Conservation (phyloP, 2,888 invertebrate species). For the Melanchra persicariae region DNA sequence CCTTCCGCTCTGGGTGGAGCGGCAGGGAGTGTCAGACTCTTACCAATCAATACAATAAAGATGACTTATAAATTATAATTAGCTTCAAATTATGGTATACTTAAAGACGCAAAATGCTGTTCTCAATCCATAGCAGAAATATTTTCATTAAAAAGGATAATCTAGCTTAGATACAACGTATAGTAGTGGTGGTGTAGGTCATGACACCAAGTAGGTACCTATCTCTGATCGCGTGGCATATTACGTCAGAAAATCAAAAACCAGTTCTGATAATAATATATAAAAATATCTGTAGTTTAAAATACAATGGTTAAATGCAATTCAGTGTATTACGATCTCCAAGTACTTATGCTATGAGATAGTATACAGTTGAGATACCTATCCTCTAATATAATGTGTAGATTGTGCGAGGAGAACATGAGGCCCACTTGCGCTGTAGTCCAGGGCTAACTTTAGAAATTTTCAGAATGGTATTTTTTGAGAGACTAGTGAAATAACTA, state of each 20-base stretch:
- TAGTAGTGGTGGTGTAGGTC: slow-evolving; percentile 19
- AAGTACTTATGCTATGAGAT: not conserved
- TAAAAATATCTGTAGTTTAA: not conserved
- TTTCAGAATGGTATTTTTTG: too few species aligned
- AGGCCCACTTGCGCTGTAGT: too few species aligned
- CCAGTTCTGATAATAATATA: not conserved
- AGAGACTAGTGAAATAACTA: too few species aligned
- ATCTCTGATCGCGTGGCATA: slow-evolving; percentile 15
- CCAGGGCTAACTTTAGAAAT: too few species aligned
- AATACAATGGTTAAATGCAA: not conserved
- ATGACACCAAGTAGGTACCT: not conserved
- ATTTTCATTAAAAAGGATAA: not conserved
- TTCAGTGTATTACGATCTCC: not conserved
- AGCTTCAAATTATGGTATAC: not conserved
- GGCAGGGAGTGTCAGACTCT: not conserved
- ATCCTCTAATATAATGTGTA: too few species aligned
- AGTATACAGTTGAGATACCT: not conserved
- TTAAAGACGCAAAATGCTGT: not conserved
- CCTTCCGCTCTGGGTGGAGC: too few species aligned
- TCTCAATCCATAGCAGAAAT: not conserved
- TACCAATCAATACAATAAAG: not conserved
- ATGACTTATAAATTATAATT: not conserved
- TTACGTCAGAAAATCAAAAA: not conserved
- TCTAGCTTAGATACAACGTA: slow-evolving; percentile 1
- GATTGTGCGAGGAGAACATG: too few species aligned